Evolutionary conservation across 2,888 invertebrate species (phyloP).

Genomic region (Leptopilina myrica): DNA sequence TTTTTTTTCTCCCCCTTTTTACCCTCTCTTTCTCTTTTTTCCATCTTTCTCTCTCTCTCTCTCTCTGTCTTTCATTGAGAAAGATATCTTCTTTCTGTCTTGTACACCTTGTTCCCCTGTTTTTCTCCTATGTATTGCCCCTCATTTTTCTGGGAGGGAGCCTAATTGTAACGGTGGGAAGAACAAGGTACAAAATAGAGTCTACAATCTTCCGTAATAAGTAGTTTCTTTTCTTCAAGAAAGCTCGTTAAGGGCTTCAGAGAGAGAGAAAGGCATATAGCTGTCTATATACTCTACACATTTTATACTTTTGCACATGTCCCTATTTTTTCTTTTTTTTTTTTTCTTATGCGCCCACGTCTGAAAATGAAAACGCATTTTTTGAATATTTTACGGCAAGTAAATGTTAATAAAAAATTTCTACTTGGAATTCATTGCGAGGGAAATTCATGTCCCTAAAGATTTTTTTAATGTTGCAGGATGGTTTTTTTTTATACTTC

Average conservation of each 20-base stretch:
- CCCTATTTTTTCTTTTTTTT: background rate
- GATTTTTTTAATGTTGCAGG: no score
- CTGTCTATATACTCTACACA: background rate
- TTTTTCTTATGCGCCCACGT: constrained; percentile 8
- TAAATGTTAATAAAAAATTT: no score
- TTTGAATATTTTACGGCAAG: no score
- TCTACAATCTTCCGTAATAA: constrained; percentile 68
- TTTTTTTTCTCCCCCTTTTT: constrained; percentile 53
- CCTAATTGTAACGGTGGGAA: constrained; percentile 64
- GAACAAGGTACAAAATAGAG: constrained; percentile 63
- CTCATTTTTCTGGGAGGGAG: constrained; percentile 25
- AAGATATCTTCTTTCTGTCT: constrained; percentile 47
- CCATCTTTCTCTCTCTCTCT: constrained; percentile 47
- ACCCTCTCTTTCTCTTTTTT: constrained; percentile 53
- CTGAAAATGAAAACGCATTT: no score
- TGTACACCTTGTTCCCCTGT: constrained; percentile 25
- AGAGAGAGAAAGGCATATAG: background rate
- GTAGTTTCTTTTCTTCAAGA: constrained; percentile 52
- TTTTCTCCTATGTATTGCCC: constrained; percentile 32
- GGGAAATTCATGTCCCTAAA: no score
- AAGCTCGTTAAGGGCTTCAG: constrained; percentile 43
- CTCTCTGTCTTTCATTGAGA: constrained; percentile 44
- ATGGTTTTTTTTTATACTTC: no score
- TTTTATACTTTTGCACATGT: background rate
- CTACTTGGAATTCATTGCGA: no score